phyloP scores from a whole-genome alignment of 23 tunicate genomes.

The Trididemnum clinides region DNA sequence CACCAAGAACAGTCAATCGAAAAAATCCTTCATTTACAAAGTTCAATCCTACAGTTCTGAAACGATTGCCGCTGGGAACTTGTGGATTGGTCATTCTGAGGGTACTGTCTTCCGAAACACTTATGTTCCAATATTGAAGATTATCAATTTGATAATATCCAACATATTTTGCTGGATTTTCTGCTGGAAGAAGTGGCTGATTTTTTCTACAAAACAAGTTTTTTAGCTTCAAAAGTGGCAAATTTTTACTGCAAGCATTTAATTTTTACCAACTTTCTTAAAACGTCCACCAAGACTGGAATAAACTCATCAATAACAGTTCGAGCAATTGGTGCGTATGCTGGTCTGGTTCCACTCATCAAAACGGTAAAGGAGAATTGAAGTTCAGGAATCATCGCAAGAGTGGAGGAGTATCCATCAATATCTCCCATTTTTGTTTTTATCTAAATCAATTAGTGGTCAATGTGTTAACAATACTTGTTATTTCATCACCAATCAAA shows the following conservation, averaged over 20 bases:
- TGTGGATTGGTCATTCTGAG: conserved; percentile 36
- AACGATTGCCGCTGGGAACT: not conserved
- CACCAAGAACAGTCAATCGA: conserved; percentile 31
- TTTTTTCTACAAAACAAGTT: conserved; percentile 1
- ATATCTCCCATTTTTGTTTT: conserved; percentile 55
- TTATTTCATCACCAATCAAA: too few species aligned
- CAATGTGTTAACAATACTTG: too few species aligned
- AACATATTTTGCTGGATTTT: conserved; percentile 31
- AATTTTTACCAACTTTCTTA: conserved; percentile 16
- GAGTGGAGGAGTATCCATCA: conserved; percentile 52
- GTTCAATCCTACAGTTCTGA: conserved; percentile 37
- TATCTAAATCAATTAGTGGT: conserved; percentile 34
- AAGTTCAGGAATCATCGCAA: conserved; percentile 57
- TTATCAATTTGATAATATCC: conserved; percentile 46
- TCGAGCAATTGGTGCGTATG: conserved; percentile 12
- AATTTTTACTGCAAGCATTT: too few species aligned
- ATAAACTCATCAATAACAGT: conserved; percentile 23
- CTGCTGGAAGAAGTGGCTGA: not conserved
- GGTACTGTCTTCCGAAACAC: not conserved
- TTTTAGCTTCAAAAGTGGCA: too few species aligned
- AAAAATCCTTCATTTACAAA: conserved; percentile 34
- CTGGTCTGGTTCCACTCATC: conserved; percentile 47
- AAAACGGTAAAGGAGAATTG: conserved; percentile 49
- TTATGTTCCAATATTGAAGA: conserved; percentile 31
- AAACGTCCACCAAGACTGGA: conserved; percentile 46